A percentile compares a stretch with the other conserved stretches of the same genome.
phyloP scores from a whole-genome alignment of 2,797 vertebrate genomes.

The Tenualosa thibaudeaui region DNA sequence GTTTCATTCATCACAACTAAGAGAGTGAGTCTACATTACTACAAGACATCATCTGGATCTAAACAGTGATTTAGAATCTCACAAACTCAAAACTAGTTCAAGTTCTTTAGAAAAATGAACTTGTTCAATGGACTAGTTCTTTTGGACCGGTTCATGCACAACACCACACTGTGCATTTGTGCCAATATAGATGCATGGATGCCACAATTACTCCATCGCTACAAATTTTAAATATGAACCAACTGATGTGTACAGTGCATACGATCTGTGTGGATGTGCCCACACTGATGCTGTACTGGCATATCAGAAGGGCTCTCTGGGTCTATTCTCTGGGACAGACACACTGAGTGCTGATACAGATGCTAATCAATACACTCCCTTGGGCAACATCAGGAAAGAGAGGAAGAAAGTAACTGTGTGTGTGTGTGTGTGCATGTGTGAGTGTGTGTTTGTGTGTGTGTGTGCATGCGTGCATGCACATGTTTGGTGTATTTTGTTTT shows the following conservation, averaged over 20 bases:
- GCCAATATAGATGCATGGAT: no score
- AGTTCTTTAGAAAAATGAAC: no score
- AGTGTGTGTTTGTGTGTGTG: conserved; percentile 1
- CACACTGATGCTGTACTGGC: no score
- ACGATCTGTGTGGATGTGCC: neutral
- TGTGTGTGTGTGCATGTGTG: conserved; percentile 2
- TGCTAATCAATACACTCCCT: conserved; percentile 12
- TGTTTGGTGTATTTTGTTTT: neutral
- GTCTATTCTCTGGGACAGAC: neutral
- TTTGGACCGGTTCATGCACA: no score
- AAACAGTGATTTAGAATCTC: no score
- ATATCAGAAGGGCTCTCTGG: neutral
- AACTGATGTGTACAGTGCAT: neutral
- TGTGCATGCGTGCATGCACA: conserved; percentile 5
- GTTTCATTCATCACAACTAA: no score
- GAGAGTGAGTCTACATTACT: no score
- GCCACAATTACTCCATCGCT: no score
- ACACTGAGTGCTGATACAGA: conserved; percentile 48
- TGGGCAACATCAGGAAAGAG: neutral
- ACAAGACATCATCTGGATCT: no score
- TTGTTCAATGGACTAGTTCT: no score
- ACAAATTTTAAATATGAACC: neutral
- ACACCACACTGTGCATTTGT: no score
- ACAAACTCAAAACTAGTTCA: no score
- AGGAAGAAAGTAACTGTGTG: conserved; percentile 19